A percentile compares a stretch with the other conserved stretches of the same genome.
phyloP scores from a whole-genome alignment of 2,113 vertebrate genomes.

The Ceuthmochares aereus region DNA sequence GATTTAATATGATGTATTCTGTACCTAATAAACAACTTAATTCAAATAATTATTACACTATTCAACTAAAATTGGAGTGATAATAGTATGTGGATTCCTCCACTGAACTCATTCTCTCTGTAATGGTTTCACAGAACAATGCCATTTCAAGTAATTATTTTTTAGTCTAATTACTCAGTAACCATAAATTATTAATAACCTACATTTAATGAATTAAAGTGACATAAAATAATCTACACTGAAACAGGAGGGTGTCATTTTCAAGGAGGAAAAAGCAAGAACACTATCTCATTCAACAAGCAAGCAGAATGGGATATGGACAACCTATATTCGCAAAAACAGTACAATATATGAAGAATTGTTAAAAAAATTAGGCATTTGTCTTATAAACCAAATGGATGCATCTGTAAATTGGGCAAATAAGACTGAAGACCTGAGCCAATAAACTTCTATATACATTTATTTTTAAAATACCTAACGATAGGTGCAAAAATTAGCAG shows the following conservation, averaged over 20 bases:
- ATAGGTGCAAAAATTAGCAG: not conserved
- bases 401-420: not conserved
- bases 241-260: not conserved
- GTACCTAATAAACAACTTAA: constrained; percentile 43
- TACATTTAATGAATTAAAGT: constrained; percentile 20
- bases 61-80: constrained; percentile 4
- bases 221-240: not conserved
- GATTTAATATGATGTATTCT: not conserved
- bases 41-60: constrained; percentile 39
- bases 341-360: not conserved
- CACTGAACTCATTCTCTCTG: not conserved
- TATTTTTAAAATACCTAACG: not conserved
- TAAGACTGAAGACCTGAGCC: not conserved
- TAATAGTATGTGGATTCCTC: not conserved
- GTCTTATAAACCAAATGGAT: not conserved
- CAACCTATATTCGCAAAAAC: not conserved
- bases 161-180: constrained; percentile 30
- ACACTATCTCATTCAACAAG: not conserved
- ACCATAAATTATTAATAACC: constrained; percentile 43
- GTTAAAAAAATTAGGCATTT: not conserved
- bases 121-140: not conserved
- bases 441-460: not conserved
- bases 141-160: constrained; percentile 40
- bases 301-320: not conserved
- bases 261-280: not conserved